Base-by-base conservation (phyloP, 1,140 invertebrate species). In the Cotesia typhae region DNA sequence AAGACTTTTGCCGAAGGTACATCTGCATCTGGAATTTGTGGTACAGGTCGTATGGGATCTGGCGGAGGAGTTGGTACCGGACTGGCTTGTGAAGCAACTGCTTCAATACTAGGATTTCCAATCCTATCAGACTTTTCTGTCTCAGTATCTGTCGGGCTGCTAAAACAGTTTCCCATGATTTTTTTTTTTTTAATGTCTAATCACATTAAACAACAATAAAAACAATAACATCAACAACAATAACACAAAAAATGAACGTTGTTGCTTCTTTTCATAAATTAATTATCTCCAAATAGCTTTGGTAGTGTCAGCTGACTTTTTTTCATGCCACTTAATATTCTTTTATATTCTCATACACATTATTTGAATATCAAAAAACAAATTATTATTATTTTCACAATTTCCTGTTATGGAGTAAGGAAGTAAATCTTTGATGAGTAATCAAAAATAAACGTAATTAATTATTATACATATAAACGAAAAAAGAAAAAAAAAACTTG, bases 1-100 rank as follows among this genome's bases (percentile, higher is more conserved):
- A 98, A 99, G 81, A 98, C 94, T 87, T 94, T 94, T 72, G 93
- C 92, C 80, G 91, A 92, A 78, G 90, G 88, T 71, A 88, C 89
- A 71, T 91, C 89, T 0, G 90, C 84, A 76, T 92, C 91, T 47
- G 89, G 85, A 70, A 88, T 87, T 74, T 90, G 90, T 67, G 90
- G 90, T 75, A 90, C 89, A 82, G 90, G 84, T 76, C 91, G 88
- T 75, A 91, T 90, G 66, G 90, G 90, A 82, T 91, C 90, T 9
- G 91, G 90, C 51, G 90, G 89, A 57, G 90, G 90, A 52, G 90
- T 91, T 28, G 91, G 89, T 77, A 91, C 90, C 76, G 90, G 89
- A 70, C 88, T 89, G 73, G 88, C 88, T 74, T 89, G 90, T 68
- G 89, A 89, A 75, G 86, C 87, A 73, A 89, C 88, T 72, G 90